Conservation (phyloP, 1,140 invertebrate species). For the Lepidurus couesii region DNA sequence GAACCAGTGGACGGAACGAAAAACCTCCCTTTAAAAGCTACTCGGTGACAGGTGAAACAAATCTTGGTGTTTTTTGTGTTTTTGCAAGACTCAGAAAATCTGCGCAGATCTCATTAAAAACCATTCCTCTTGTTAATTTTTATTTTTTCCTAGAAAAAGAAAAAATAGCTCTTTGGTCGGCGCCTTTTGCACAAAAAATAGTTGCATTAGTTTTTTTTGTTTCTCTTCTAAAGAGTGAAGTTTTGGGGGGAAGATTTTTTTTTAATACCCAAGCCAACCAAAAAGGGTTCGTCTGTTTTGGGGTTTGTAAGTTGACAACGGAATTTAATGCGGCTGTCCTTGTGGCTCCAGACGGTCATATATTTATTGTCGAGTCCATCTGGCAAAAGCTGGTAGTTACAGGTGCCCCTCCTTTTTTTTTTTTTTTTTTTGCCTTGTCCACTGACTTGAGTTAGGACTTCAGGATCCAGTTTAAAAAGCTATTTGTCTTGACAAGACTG, state of each 20-base stretch:
- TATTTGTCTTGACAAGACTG: background rate
- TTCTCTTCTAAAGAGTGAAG: background rate
- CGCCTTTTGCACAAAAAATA: background rate
- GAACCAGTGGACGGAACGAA: background rate
- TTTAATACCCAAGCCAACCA: background rate
- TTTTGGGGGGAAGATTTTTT: background rate
- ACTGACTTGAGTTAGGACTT: background rate
- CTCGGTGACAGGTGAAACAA: background rate
- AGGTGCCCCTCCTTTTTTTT: background rate
- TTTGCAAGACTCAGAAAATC: background rate
- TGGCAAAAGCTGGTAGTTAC: conserved; percentile 14
- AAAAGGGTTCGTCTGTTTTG: background rate
- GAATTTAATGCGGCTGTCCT: conserved; percentile 21
- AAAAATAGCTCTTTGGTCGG: background rate
- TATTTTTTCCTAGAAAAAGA: background rate
- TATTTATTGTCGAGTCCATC: conserved; percentile 19
- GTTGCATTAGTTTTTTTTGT: background rate
- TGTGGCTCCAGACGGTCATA: conserved; percentile 18
- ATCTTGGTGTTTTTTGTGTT: background rate
- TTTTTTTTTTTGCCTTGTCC: background rate
- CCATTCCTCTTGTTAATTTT: background rate
- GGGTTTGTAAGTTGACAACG: conserved; percentile 9
- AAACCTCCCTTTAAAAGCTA: background rate
- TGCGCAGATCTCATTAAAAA: background rate
- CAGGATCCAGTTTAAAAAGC: conserved; percentile 10